These are phyloP conservation scores for Ailuropoda melanoleuca DNA, from an alignment of 2,113 vertebrate genomes.

Conservation along the genomic window DNA sequence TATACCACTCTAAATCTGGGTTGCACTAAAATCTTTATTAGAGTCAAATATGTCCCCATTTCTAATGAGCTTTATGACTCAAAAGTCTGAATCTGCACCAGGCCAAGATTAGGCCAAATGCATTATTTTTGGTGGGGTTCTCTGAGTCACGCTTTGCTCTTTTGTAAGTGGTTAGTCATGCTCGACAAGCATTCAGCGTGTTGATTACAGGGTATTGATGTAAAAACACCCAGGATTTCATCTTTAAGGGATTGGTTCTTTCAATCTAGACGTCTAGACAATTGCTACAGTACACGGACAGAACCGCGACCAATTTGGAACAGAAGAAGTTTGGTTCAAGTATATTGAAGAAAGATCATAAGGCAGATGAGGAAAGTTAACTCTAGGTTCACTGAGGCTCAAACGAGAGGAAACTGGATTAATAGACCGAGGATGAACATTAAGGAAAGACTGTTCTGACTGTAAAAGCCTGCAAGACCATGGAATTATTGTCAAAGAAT, in stretches of 20 bases:
- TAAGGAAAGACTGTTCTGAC: not conserved
- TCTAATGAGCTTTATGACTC: slow-evolving; percentile 71
- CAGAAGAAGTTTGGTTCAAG: not conserved
- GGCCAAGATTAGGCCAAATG: slow-evolving; percentile 36
- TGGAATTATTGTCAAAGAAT: not conserved
- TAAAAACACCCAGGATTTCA: slow-evolving; percentile 44
- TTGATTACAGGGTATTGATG: slow-evolving; percentile 25
- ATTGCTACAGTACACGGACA: not conserved
- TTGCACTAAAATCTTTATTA: slow-evolving; percentile 57
- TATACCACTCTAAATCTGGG: slow-evolving; percentile 43
- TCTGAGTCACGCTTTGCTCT: slow-evolving; percentile 69
- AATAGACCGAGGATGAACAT: not conserved
- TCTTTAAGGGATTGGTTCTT: not conserved
- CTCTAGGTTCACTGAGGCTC: not conserved
- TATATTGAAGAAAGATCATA: not conserved
- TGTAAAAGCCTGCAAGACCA: not conserved
- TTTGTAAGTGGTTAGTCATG: slow-evolving; percentile 64
- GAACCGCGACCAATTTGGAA: not conserved
- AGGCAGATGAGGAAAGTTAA: not conserved
- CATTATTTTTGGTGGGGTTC: slow-evolving; percentile 63
- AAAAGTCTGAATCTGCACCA: slow-evolving; percentile 57
- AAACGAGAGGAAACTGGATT: not conserved
- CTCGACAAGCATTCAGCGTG: not conserved
- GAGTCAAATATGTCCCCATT: slow-evolving; percentile 43
- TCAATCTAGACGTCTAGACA: not conserved